Conservation (phyloP, 2,797 vertebrate species). For the Anguilla megastoma region DNA sequence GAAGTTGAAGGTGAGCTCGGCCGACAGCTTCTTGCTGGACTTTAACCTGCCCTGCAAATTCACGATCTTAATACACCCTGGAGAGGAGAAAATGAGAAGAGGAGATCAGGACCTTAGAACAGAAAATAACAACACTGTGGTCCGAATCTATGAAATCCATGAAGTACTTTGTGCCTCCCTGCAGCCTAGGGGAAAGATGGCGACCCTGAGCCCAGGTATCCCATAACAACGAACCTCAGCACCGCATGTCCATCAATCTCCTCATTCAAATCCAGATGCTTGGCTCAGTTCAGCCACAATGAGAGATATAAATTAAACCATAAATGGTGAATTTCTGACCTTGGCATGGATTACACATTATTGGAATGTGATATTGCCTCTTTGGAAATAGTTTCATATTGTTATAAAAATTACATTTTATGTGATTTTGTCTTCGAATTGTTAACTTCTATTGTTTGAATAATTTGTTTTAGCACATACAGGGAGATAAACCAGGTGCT, state of each 20-base stretch:
- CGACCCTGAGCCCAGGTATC: background rate
- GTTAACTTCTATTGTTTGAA: background rate
- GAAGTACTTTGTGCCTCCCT: background rate
- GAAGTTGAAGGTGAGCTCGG: constrained; percentile 86
- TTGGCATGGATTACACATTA: background rate
- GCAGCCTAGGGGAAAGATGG: background rate
- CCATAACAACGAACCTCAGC: background rate
- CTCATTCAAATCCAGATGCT: background rate
- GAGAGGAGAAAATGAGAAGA: background rate
- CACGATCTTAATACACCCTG: constrained; percentile 88
- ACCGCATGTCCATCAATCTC: background rate
- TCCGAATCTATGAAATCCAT: background rate
- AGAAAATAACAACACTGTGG: background rate
- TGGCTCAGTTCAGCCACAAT: background rate
- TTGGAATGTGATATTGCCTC: no score
- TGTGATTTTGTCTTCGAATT: no score
- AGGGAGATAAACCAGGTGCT: background rate
- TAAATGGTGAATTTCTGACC: background rate
- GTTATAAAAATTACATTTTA: no score
- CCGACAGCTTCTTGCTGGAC: constrained; percentile 83
- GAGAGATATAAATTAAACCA: background rate
- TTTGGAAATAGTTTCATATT: no score
- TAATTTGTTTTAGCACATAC: background rate
- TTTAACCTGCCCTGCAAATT: constrained; percentile 86
- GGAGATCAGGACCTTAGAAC: background rate